Base-by-base conservation (phyloP, 2,113 vertebrate genomes). In the Lampris megalopsis region DNA sequence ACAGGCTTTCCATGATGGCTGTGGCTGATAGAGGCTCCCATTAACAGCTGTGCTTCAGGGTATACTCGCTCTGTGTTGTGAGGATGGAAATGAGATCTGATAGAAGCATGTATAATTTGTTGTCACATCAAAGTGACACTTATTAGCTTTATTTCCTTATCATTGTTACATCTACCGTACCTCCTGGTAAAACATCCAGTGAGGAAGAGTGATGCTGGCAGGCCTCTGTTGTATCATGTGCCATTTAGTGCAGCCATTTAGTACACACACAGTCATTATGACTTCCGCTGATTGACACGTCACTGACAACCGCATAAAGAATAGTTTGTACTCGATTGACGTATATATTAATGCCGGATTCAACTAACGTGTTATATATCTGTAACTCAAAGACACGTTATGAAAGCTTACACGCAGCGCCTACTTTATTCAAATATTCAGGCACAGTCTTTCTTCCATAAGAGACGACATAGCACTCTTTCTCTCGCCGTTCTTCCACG, bases 81-180 rank as follows among this genome's bases (percentile, higher is more conserved):
- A 41, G 85, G 80, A 90, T 86, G 89, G 87, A 91, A 91, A 91
- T 92, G 83, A 83, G 88, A 89, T 93, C 90, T 92, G 91, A 93
- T 91, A 89, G 74, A 86, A 56, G 57, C 90, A 79, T 92, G 92
- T 94, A 91, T 88, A 90, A 91, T 91, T 91, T 91, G 90, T 92
- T 92, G 87, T 89, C 84, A 90, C 88, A 93, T 94, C 91, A 93
- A 92, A 93, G 91, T 83, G 86, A 92, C 88, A 89, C 88, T 91
- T 92, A 91, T 91, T 92, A 91, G 87, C 87, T 92, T 91, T 90
- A 91, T 92, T 92, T 91, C 85, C 80, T 86, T 85, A 87, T 91
- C 87, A 84, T 48, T 80, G 84, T 73, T 83, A 86, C 89, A 87
- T 89, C 88, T 77, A 69, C 76, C 69, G 85, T 86, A 90, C 84